Conservation (phyloP, 1,140 invertebrate genomes). For the Drosophila kanapiae region DNA sequence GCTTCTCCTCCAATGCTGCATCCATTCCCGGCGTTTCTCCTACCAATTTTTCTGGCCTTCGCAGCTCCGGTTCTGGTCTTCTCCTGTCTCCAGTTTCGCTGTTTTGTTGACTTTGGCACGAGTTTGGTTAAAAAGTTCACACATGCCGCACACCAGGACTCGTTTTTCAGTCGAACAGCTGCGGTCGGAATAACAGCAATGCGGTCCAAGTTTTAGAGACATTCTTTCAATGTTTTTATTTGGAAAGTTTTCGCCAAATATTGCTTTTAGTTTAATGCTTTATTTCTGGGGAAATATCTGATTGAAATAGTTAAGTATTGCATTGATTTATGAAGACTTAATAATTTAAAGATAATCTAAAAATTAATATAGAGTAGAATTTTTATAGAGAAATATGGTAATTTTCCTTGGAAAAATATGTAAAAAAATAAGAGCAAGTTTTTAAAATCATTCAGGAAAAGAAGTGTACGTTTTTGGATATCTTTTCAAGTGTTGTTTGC, state of each 20-base stretch:
- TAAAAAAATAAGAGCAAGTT: background rate
- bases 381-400: too few species aligned
- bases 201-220: constrained; percentile 9
- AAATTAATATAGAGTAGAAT: too few species aligned
- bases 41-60: background rate
- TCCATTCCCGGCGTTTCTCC: background rate
- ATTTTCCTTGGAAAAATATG: too few species aligned
- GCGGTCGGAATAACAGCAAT: constrained; percentile 28
- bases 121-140: constrained; percentile 83
- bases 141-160: constrained; percentile 60
- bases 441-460: too few species aligned
- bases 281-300: background rate
- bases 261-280: constrained; percentile 12
- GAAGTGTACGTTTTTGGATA: too few species aligned
- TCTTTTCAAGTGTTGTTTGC: too few species aligned
- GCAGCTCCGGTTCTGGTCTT: background rate
- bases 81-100: constrained; percentile 48
- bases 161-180: constrained; percentile 31
- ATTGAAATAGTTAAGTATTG: background rate
- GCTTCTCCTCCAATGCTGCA: constrained; percentile 2
- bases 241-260: constrained; percentile 10
- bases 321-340: background rate
- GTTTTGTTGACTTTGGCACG: constrained; percentile 82
- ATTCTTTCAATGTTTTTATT: constrained; percentile 3
- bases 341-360: too few species aligned